Percentiles rank a stretch among this genome's conserved stretches.
These are phyloP conservation scores for Siderastrea siderea DNA, from an alignment of 92 coral and sea anemone species.

Conservation along the genomic window DNA sequence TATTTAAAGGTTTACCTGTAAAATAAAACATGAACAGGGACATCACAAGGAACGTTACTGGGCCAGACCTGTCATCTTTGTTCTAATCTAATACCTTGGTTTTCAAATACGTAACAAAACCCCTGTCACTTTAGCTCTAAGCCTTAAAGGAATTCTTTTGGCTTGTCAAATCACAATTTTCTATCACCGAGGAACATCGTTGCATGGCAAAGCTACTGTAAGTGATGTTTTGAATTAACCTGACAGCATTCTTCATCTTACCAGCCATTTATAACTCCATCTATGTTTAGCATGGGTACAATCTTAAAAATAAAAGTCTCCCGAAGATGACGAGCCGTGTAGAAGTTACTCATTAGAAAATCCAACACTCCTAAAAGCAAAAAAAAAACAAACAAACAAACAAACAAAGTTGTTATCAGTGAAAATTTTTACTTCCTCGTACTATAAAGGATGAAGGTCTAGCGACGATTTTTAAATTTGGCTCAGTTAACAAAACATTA, in stretches of 20 bases:
- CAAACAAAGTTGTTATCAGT: not conserved
- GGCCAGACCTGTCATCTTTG: too few relatives aligned
- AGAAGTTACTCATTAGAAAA: conserved; percentile 87
- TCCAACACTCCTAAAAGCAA: conserved; percentile 85
- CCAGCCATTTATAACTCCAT: conserved; percentile 99
- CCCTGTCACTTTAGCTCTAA: too few relatives aligned
- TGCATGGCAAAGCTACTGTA: not conserved
- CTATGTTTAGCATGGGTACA: conserved; percentile 97
- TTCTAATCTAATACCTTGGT: too few relatives aligned
- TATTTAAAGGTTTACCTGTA: too few relatives aligned
- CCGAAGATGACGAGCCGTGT: conserved; percentile 93
- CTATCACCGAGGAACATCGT: too few relatives aligned
- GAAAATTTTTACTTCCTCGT: not conserved
- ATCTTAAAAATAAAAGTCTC: conserved; percentile 95
- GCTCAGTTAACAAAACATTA: not conserved
- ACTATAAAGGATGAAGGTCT: not conserved
- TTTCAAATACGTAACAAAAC: too few relatives aligned
- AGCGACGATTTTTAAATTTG: not conserved
- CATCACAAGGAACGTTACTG: too few relatives aligned
- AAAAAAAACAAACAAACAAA: not conserved
- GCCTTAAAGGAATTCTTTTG: too few relatives aligned
- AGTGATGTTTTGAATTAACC: not conserved
- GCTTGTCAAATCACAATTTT: too few relatives aligned
- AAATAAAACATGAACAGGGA: too few relatives aligned
- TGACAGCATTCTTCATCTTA: conserved; percentile 30